These are phyloP conservation scores for Sebastiscus albofasciatus DNA, from an alignment of 2,797 vertebrate species.

Conservation along the genomic window DNA sequence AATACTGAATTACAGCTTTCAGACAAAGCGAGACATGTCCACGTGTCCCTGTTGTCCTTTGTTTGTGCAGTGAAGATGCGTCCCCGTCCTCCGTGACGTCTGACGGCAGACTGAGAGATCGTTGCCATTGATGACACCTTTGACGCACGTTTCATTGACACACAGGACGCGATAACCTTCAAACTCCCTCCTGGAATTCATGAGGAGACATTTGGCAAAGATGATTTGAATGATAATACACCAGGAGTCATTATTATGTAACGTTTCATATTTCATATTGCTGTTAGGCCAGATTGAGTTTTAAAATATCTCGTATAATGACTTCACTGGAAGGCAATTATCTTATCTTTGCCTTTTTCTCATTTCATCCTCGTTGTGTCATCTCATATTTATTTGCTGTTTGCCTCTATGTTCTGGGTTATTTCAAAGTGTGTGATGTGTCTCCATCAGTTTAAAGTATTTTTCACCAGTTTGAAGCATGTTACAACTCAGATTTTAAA, in stretches of 20 bases:
- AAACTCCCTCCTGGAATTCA: not conserved
- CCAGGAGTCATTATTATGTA: not conserved
- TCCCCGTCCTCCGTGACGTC: not conserved
- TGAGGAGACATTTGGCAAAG: constrained; percentile 3
- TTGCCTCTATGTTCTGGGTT: not conserved
- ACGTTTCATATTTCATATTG: constrained; percentile 22
- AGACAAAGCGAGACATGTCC: not conserved
- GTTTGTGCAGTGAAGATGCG: not conserved
- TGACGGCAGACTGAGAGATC: not conserved
- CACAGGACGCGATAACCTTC: constrained; percentile 16
- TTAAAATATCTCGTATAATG: not conserved
- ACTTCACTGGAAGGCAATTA: not conserved
- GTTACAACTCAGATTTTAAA: not conserved
- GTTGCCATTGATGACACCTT: not conserved
- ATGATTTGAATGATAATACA: constrained; percentile 25
- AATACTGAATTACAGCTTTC: not conserved
- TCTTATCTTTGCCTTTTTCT: not conserved
- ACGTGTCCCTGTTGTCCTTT: not conserved
- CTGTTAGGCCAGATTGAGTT: not conserved
- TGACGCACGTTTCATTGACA: not conserved
- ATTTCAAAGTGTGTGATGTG: not conserved
- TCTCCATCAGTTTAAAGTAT: not conserved
- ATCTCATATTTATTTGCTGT: not conserved
- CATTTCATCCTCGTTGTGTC: not conserved
- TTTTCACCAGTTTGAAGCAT: not conserved